These are phyloP conservation scores for Nymphalis polychloros DNA, from an alignment of 2,888 invertebrate genomes.

Conservation along the genomic window DNA sequence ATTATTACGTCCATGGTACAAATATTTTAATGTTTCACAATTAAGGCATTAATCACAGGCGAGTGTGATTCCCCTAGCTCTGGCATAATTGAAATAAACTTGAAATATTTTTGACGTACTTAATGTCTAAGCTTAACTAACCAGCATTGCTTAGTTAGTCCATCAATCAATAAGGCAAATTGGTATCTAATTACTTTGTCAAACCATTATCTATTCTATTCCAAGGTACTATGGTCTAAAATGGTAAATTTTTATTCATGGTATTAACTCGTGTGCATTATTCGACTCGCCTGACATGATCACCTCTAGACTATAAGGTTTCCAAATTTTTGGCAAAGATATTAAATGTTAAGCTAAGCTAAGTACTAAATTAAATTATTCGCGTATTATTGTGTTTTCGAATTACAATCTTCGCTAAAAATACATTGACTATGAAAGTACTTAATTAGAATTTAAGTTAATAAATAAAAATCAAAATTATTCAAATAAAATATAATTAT, in stretches of 20 bases:
- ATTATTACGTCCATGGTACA: too few species aligned
- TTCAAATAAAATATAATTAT: too few species aligned
- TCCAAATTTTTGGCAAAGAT: conserved; percentile 27
- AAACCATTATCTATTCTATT: conserved; percentile 22
- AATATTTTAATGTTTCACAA: too few species aligned
- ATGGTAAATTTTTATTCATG: conserved; percentile 17
- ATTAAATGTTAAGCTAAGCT: background rate
- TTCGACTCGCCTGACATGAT: conserved; percentile 39
- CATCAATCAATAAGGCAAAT: conserved; percentile 40
- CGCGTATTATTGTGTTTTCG: too few species aligned
- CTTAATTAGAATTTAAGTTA: too few species aligned
- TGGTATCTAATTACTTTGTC: conserved; percentile 34
- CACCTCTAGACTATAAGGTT: conserved; percentile 39
- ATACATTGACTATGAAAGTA: too few species aligned
- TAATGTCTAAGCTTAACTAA: conserved; percentile 12
- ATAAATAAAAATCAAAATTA: too few species aligned
- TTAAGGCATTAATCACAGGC: too few species aligned
- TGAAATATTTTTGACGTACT: background rate
- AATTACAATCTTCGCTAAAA: too few species aligned
- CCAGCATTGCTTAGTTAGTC: conserved; percentile 32
- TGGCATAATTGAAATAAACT: too few species aligned
- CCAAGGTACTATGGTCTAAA: conserved; percentile 20
- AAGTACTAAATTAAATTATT: background rate
- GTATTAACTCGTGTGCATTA: conserved; percentile 38
- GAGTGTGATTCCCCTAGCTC: too few species aligned